phyloP scores from a whole-genome alignment of 2,113 vertebrate species.

The Hippocampus zosterae region DNA sequence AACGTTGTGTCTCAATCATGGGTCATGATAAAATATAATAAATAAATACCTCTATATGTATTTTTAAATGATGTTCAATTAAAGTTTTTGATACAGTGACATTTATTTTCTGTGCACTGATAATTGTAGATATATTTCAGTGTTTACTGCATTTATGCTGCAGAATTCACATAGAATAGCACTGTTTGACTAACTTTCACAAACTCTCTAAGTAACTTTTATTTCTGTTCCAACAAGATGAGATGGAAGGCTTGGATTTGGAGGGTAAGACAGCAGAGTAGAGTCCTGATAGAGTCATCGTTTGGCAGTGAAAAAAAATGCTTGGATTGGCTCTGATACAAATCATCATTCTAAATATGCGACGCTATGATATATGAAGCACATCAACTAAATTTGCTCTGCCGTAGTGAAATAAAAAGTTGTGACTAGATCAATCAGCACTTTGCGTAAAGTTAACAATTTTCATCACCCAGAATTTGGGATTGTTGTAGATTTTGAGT shows the following conservation, averaged over 20 bases:
- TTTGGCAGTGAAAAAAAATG: slow-evolving; percentile 29
- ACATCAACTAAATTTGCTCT: slow-evolving; percentile 13
- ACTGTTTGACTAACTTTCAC: neutral
- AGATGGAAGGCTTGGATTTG: slow-evolving; percentile 73
- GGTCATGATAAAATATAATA: neutral
- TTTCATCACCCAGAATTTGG: neutral
- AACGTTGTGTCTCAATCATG: neutral
- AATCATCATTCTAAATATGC: neutral
- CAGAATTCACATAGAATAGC: neutral
- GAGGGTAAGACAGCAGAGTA: slow-evolving; percentile 70
- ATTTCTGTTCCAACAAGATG: slow-evolving; percentile 67
- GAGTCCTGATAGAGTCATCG: slow-evolving; percentile 4
- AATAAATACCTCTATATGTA: neutral
- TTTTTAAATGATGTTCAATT: neutral
- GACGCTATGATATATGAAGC: neutral
- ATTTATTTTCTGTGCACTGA: neutral
- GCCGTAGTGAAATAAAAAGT: slow-evolving; percentile 44
- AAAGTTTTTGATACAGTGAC: neutral
- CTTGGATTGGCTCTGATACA: neutral
- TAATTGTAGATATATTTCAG: neutral
- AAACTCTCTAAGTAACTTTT: slow-evolving; percentile 30
- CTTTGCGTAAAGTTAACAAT: neutral
- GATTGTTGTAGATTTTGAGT: neutral
- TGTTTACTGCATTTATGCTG: too few relatives aligned
- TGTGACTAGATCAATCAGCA: slow-evolving; percentile 1